Base-by-base conservation (phyloP, 2,888 invertebrate genomes). In the Leptogaster cylindrica region DNA sequence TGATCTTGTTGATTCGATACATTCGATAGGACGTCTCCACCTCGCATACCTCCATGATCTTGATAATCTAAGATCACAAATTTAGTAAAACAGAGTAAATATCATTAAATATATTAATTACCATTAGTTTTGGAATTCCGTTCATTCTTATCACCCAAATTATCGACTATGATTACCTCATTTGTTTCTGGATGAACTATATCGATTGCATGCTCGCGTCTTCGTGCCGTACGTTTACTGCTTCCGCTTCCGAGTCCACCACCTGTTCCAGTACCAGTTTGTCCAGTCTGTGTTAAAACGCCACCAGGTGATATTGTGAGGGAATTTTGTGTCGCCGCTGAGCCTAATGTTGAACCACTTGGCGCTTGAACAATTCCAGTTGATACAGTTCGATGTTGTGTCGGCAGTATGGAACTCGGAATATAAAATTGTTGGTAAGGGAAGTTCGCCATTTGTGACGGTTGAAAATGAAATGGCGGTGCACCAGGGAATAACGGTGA, bases 101-200 rank as follows among this genome's bases (percentile, higher is more conserved):
- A n/a, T n/a, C n/a, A n/a, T n/a, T n/a, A n/a, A n/a, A n/a, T n/a
- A n/a, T n/a, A n/a, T n/a, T n/a, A n/a, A n/a, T n/a, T n/a, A n/a
- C n/a, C n/a, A n/a, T n/a, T n/a, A n/a, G n/a, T n/a, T n/a, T n/a
- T n/a, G n/a, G n/a, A n/a, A n/a, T n/a, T n/a, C n/a, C n/a, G n/a
- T n/a, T n/a, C n/a, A n/a, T n/a, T n/a, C n/a, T n/a, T n/a, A n/a
- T n/a, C n/a, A n/a, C n/a, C n/a, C n/a, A n/a, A n/a, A n/a, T n/a
- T n/a, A 44, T 79, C 79, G 31, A 79, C 79, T 28, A 80, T 74
- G 52, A 80, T 77, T 70, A 77, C 77, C 65, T 77, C 78, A 27
- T 77, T 82, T 36, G 85, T 84, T 55, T 75, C 71, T 1, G 85
- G 85, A 76, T 85, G 76, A 12, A 84, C 82, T 12, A 85, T 84